These are phyloP conservation scores for Dendrolimus kikuchii DNA, from an alignment of 1,140 invertebrate species.

Conservation along the genomic window DNA sequence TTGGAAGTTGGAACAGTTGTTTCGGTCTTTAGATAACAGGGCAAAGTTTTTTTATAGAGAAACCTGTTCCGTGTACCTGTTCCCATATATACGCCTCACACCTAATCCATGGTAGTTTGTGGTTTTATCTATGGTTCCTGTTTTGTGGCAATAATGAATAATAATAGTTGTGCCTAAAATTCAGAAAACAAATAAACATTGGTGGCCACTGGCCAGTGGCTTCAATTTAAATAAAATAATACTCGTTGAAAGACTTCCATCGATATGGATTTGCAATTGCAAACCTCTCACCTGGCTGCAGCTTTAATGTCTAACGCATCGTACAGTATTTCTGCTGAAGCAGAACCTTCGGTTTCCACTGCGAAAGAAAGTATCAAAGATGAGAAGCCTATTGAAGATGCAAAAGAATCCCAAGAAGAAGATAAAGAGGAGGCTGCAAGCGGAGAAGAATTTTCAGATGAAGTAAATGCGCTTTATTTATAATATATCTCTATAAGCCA, in stretches of 20 bases:
- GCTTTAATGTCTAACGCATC: conserved; percentile 53
- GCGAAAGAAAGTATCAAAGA: conserved; percentile 32
- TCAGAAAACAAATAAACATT: too few relatives aligned
- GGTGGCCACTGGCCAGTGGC: too few relatives aligned
- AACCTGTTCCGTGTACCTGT: too few relatives aligned
- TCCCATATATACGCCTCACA: too few relatives aligned
- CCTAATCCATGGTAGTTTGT: too few relatives aligned
- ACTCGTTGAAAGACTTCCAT: not conserved
- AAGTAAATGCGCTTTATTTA: conserved; percentile 40
- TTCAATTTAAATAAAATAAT: not conserved
- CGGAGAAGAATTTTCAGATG: conserved; percentile 73
- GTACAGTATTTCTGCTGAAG: conserved; percentile 27
- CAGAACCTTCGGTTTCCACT: conserved; percentile 11
- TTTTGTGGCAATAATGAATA: not conserved
- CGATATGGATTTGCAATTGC: conserved; percentile 56
- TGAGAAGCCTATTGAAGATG: conserved; percentile 31
- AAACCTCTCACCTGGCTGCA: conserved; percentile 64
- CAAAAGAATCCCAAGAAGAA: conserved; percentile 52
- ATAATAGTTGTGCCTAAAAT: not conserved
- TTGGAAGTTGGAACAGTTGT: too few relatives aligned
- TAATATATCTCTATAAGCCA: too few relatives aligned
- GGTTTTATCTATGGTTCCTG: not conserved
- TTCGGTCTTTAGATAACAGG: too few relatives aligned
- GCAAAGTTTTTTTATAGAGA: too few relatives aligned
- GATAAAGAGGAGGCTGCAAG: conserved; percentile 73